A percentile compares a stretch with the other conserved stretches of the same genome.
Conservation (phyloP, 2,113 vertebrate species). For the Pelodiscus sinensis region DNA sequence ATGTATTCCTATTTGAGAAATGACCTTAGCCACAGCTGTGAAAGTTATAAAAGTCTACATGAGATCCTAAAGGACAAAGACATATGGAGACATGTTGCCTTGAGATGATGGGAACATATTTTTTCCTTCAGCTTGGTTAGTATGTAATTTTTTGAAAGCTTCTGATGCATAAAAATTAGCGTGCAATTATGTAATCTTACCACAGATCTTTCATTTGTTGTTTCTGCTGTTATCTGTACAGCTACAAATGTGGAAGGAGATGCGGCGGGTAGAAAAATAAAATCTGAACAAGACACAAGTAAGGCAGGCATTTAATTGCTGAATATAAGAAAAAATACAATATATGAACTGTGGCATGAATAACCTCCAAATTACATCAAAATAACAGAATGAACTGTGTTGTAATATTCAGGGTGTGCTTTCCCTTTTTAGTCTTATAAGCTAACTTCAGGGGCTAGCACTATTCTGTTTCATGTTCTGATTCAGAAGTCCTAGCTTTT, state of each 20-base stretch:
- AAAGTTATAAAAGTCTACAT: not conserved
- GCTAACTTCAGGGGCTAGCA: rapidly evolving
- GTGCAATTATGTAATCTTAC: not conserved
- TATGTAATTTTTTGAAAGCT: not conserved
- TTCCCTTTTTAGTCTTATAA: not conserved
- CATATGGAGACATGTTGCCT: not conserved
- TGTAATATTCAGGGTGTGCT: not conserved
- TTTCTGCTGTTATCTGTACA: not conserved
- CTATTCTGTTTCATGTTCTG: rapidly evolving
- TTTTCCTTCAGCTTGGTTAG: not conserved
- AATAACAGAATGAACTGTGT: not conserved
- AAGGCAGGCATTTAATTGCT: not conserved
- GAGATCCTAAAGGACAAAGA: not conserved
- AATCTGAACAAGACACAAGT: not conserved
- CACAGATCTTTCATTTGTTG: not conserved
- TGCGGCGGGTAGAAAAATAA: not conserved
- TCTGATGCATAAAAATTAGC: not conserved
- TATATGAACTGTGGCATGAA: not conserved
- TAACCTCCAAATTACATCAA: not conserved
- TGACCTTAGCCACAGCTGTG: not conserved
- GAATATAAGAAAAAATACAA: not conserved
- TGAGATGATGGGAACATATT: not conserved
- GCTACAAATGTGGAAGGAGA: not conserved
- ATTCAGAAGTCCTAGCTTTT: not conserved
- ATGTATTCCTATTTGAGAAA: not conserved